phyloP scores from a whole-genome alignment of 2,888 invertebrate genomes.

The Dichetophora obliterata region DNA sequence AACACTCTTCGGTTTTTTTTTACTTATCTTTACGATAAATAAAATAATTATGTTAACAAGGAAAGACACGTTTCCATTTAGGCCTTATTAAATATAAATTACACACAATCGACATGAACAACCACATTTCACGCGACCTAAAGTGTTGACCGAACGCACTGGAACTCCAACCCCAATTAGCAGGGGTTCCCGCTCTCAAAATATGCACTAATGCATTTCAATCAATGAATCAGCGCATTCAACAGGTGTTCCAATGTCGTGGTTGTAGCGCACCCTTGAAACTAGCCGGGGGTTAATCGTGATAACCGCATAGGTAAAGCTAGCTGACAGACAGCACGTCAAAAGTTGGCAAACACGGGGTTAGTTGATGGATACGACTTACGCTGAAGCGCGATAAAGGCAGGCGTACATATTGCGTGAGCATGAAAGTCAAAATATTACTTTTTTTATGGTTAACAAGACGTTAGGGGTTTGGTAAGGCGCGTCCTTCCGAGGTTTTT shows the following conservation, averaged over 20 bases:
- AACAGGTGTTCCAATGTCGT: not conserved
- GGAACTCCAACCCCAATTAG: too few relatives aligned
- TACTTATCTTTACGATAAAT: too few relatives aligned
- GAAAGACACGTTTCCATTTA: too few relatives aligned
- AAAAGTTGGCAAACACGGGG: not conserved
- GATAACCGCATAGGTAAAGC: not conserved
- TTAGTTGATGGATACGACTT: too few relatives aligned
- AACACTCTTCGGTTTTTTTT: too few relatives aligned
- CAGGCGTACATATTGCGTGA: not conserved
- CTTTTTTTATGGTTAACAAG: conserved; percentile 6
- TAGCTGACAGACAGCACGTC: not conserved
- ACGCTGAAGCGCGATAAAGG: not conserved
- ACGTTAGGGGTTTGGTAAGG: not conserved
- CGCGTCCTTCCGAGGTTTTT: not conserved
- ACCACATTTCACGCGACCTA: too few relatives aligned
- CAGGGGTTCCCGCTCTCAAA: too few relatives aligned
- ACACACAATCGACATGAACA: too few relatives aligned
- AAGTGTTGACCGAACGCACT: too few relatives aligned
- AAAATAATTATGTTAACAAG: too few relatives aligned
- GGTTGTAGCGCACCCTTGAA: not conserved
- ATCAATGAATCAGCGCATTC: not conserved
- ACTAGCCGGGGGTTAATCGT: not conserved
- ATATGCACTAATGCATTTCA: too few relatives aligned
- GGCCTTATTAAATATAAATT: too few relatives aligned
- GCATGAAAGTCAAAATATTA: not conserved